Conservation (phyloP, 1,140 invertebrate species). For the Drosophila pectinifera region DNA sequence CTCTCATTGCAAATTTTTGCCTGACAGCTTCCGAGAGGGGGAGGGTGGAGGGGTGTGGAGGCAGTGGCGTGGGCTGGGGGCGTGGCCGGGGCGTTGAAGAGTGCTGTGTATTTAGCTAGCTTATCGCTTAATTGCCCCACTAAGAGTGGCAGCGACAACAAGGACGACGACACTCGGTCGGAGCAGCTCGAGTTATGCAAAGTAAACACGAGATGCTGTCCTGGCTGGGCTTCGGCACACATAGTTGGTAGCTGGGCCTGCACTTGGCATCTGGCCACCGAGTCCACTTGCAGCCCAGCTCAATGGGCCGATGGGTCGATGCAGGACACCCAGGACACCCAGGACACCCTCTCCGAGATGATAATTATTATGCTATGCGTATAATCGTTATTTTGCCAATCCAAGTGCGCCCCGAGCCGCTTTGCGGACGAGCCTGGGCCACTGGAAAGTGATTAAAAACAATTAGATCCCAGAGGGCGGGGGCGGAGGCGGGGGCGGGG, state of each 20-base stretch:
- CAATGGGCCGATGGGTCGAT: neutral
- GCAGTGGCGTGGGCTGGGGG: neutral
- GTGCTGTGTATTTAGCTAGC: conserved; percentile 69
- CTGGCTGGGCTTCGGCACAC: neutral
- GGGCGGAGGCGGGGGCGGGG: too few relatives aligned
- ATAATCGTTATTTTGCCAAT: conserved; percentile 68
- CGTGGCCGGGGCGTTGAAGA: conserved; percentile 13
- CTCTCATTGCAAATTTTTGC: conserved; percentile 60
- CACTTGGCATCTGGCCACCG: conserved; percentile 8
- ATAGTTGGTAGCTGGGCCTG: conserved; percentile 3
- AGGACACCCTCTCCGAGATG: neutral
- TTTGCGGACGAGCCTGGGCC: conserved; percentile 38
- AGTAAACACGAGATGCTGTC: conserved; percentile 32
- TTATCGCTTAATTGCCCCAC: conserved; percentile 79
- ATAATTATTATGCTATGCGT: conserved; percentile 61
- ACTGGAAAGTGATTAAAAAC: conserved; percentile 79
- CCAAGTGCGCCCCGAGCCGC: conserved; percentile 43
- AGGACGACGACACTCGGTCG: conserved; percentile 33
- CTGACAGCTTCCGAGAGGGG: conserved; percentile 8
- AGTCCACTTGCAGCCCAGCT: conserved; percentile 1
- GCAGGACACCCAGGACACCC: too few relatives aligned
- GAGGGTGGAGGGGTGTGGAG: neutral
- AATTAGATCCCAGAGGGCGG: conserved; percentile 47
- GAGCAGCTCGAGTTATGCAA: conserved; percentile 30
- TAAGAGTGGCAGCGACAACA: conserved; percentile 53